Conservation (phyloP, 2,113 vertebrate genomes). For the Peromyscus californicus region DNA sequence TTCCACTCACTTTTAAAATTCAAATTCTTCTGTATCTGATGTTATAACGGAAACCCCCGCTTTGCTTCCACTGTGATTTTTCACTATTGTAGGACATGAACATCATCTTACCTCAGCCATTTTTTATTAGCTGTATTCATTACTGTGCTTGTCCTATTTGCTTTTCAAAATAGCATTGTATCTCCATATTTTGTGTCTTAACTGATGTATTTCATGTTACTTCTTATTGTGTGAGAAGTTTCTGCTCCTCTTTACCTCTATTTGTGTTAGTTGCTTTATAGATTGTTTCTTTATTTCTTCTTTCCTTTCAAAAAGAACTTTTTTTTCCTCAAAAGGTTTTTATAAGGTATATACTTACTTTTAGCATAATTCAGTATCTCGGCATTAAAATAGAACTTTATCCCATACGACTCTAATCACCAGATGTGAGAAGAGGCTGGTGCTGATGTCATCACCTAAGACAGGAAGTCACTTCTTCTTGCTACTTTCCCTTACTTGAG, state of each 20-base stretch:
- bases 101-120: not conserved
- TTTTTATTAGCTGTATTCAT: not conserved
- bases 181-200: not conserved
- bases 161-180: conserved; percentile 34
- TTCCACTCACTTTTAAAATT: not conserved
- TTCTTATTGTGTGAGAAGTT: not conserved
- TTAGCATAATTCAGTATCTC: conserved; percentile 14
- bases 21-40: not conserved
- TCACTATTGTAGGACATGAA: not conserved
- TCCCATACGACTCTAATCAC: not conserved
- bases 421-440: not conserved
- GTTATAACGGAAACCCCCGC: not conserved
- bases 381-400: conserved; percentile 29
- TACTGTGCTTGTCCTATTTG: not conserved
- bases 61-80: conserved; percentile 2
- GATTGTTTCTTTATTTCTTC: not conserved
- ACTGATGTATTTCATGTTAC: not conserved
- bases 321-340: not conserved
- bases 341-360: conserved; percentile 12
- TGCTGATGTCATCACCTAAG: not conserved
- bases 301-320: not conserved
- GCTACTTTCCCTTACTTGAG: not conserved
- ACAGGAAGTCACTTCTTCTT: not conserved
- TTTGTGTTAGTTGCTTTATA: not conserved
- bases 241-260: not conserved